Evolutionary conservation across 1,140 invertebrate species (phyloP).

Genomic region (Anagrus nilaparvatae): DNA sequence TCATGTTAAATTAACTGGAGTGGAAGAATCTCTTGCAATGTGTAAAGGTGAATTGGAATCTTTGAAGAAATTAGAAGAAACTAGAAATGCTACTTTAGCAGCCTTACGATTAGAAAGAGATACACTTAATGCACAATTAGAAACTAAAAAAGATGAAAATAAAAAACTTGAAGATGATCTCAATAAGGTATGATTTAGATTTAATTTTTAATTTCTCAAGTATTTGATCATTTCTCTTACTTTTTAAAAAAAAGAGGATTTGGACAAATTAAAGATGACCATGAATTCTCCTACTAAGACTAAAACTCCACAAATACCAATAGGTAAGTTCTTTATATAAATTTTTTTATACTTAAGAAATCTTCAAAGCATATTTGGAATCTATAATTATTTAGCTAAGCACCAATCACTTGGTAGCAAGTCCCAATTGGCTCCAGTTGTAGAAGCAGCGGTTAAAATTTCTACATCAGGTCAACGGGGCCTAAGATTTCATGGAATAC

Average conservation of each 20-base stretch:
- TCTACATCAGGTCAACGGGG: conserved; percentile 27
- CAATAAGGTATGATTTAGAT: conserved; percentile 23
- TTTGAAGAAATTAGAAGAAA: conserved; percentile 33
- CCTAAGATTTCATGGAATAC: conserved; percentile 30
- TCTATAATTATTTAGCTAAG: conserved; percentile 31
- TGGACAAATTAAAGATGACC: conserved; percentile 25
- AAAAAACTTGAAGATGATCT: conserved; percentile 32
- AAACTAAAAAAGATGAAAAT: conserved; percentile 29
- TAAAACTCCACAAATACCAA: conserved; percentile 9
- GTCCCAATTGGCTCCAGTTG: conserved; percentile 29
- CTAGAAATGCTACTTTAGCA: conserved; percentile 31
- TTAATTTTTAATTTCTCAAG: background rate
- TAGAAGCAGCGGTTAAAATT: conserved; percentile 27
- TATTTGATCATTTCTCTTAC: background rate
- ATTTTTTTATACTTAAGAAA: conserved; percentile 13
- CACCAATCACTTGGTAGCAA: conserved; percentile 22
- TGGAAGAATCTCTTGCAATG: conserved; percentile 25
- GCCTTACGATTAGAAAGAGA: conserved; percentile 36
- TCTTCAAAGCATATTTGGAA: conserved; percentile 19
- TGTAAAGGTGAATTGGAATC: conserved; percentile 39
- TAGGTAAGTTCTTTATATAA: conserved; percentile 24
- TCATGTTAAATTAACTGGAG: conserved; percentile 28
- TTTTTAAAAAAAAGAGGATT: conserved; percentile 28
- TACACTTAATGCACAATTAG: conserved; percentile 25
- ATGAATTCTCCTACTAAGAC: conserved; percentile 18